Evolutionary conservation across 2,797 vertebrate species (phyloP).

Genomic region (Labroides dimidiatus): DNA sequence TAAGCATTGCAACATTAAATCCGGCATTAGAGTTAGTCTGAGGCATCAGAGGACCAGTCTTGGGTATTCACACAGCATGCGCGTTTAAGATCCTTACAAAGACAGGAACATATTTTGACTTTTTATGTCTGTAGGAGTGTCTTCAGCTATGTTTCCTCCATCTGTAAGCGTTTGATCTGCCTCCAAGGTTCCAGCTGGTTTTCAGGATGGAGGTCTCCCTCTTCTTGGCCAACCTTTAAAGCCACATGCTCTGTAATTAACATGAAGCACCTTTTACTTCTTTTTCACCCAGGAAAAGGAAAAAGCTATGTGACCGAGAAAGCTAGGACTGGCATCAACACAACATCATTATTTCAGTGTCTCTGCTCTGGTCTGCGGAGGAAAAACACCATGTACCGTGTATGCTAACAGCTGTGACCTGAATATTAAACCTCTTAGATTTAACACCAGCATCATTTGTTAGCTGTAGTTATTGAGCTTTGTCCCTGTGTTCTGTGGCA

Average conservation of each 20-base stretch:
- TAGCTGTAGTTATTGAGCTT: slow-evolving; percentile 25
- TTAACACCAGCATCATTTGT: slow-evolving; percentile 2
- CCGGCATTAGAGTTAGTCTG: slow-evolving; percentile 28
- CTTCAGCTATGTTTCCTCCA: slow-evolving; percentile 50
- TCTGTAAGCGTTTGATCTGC: slow-evolving; percentile 72
- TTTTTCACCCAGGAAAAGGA: slow-evolving; percentile 27
- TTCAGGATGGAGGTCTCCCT: slow-evolving; percentile 70
- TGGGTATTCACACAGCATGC: slow-evolving; percentile 7
- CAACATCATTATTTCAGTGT: slow-evolving; percentile 23
- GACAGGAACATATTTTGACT: slow-evolving; percentile 7
- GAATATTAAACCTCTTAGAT: slow-evolving; percentile 13
- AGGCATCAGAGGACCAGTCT: background rate
- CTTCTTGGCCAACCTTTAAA: slow-evolving; percentile 74
- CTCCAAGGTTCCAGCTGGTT: slow-evolving; percentile 75
- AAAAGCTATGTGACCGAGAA: background rate
- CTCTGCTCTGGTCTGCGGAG: slow-evolving; percentile 3
- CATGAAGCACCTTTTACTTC: slow-evolving; percentile 46
- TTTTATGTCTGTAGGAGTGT: slow-evolving; percentile 38
- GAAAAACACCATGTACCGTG: slow-evolving; percentile 15
- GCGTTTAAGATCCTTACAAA: background rate
- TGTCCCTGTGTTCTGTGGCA: slow-evolving; percentile 38
- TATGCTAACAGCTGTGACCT: slow-evolving; percentile 21
- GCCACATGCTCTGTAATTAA: slow-evolving; percentile 67
- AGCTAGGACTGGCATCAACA: slow-evolving; percentile 16
- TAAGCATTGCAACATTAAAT: background rate